Conservation (phyloP, 2,888 invertebrate species). For the Nomada ruficornis region DNA sequence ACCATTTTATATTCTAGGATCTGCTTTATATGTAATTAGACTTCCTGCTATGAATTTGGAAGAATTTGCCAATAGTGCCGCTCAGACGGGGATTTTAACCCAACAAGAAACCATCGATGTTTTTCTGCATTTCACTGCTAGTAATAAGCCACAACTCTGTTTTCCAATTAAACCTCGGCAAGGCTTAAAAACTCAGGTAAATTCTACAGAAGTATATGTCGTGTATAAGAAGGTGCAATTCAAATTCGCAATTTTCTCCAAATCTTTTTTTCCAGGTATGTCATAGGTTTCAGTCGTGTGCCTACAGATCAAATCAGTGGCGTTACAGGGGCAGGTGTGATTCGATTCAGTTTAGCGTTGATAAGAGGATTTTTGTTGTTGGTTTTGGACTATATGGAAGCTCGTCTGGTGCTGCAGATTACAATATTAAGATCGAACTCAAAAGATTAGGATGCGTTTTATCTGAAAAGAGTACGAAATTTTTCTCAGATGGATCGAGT, state of each 20-base stretch:
- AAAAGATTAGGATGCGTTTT: slow-evolving; percentile 94
- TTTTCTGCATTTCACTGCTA: slow-evolving; percentile 97
- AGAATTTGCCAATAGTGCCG: slow-evolving; percentile 97
- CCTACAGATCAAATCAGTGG: slow-evolving; percentile 98
- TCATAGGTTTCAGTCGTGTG: slow-evolving; percentile 98
- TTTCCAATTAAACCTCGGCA: slow-evolving; percentile 93
- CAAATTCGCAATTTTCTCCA: neutral
- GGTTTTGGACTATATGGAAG: slow-evolving; percentile 98
- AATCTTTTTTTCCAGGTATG: slow-evolving; percentile 88
- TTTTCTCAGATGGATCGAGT: slow-evolving; percentile 98
- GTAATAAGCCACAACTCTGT: slow-evolving; percentile 92
- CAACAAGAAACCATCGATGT: slow-evolving; percentile 97
- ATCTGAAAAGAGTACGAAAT: slow-evolving; percentile 96
- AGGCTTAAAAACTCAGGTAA: slow-evolving; percentile 95
- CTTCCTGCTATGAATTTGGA: slow-evolving; percentile 97
- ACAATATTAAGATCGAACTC: slow-evolving; percentile 96
- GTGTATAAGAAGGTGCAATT: neutral
- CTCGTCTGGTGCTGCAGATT: slow-evolving; percentile 97
- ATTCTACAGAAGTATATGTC: neutral
- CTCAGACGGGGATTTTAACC: slow-evolving; percentile 95
- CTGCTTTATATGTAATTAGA: slow-evolving; percentile 92
- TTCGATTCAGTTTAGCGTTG: slow-evolving; percentile 98
- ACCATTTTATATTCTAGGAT: slow-evolving; percentile 75
- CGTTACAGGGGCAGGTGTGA: slow-evolving; percentile 98
- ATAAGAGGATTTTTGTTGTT: slow-evolving; percentile 97